Base-by-base conservation (phyloP, 92 coral and sea anemone genomes). In the Palythoa grandiflora region DNA sequence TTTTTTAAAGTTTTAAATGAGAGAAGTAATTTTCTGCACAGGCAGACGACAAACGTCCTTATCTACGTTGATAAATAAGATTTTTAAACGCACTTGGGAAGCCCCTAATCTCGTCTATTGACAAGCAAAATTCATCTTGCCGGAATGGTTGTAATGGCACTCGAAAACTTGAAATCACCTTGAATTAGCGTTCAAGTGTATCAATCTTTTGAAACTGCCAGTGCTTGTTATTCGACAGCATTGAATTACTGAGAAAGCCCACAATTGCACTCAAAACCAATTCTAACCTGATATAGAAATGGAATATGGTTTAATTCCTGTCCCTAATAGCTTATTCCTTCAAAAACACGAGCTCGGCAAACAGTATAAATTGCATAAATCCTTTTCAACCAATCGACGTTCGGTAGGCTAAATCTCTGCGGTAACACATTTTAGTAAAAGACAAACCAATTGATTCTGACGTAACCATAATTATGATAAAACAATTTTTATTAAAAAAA, bases 331-430 rank as follows among this genome's bases (percentile, higher is more conserved):
- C 21, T 16, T 75, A n/a, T 7, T 15, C 50, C 4, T 79, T 79
- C 15, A 60, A n/a, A 7, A 59, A 37, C 57, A 61, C 54, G 71
- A 63, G 55, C 17, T 80, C 39, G 39, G 74, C 73, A 80, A 80
- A 80, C 85, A 80, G 38, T n/a, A 2, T 3, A 61, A 63, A 80
- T 63, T 44, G 37, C 55, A 38, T 40, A 17, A 37, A 51, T 17
- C 12, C 4, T 59, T 80, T 61, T 80, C 16, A 44, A 44, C 85
- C 73, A 80, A 80, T 80, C 85, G 38, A 54, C 3, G 38, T 61
- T 80, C 39, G 47, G 73, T 17, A 63, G n/a, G 74, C n/a, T 63
- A 7, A 28, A 28, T 65, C 20, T 40, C 59, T 17, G 74, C 16
- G 9, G 13, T 40, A 20, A 20, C 51, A 80, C 72, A 65, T 11